A percentile compares a stretch with the other conserved stretches of the same genome.
These are phyloP conservation scores for Leiothrix lutea DNA, from an alignment of 2,113 vertebrate species.

Conservation along the genomic window DNA sequence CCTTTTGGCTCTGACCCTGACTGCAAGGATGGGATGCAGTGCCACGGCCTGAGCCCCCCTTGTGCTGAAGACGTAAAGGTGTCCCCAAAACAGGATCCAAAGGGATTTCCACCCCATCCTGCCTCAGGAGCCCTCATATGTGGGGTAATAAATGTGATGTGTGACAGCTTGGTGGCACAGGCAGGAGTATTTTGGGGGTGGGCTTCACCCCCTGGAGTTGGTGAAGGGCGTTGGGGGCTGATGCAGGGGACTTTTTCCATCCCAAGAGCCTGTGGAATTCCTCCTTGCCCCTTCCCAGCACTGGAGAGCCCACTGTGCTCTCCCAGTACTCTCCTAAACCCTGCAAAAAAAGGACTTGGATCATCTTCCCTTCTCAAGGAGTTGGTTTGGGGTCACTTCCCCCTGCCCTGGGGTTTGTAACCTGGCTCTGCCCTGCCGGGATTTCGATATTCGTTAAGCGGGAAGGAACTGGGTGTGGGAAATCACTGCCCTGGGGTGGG, in stretches of 20 bases:
- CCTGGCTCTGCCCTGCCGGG: neutral
- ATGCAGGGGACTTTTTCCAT: neutral
- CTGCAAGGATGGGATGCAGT: neutral
- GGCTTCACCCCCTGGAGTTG: neutral
- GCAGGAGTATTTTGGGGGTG: rapidly evolving
- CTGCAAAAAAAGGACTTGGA: neutral
- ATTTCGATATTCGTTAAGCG: rapidly evolving
- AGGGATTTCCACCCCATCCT: rapidly evolving
- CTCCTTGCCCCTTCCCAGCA: neutral
- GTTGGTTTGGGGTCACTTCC: neutral
- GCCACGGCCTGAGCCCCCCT: rapidly evolving
- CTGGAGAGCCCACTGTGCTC: neutral
- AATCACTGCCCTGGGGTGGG: neutral
- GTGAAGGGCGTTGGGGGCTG: neutral
- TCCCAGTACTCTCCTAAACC: neutral
- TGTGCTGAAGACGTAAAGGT: neutral
- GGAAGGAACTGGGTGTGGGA: neutral
- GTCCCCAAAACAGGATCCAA: neutral
- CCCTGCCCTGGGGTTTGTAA: neutral
- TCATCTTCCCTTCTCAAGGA: neutral
- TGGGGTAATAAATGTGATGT: neutral
- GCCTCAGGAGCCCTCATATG: rapidly evolving
- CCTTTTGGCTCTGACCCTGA: rapidly evolving
- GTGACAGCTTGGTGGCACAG: neutral
- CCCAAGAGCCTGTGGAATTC: neutral